These are phyloP conservation scores for Rafetus swinhoei DNA, from an alignment of 2,113 vertebrate species.

Conservation along the genomic window DNA sequence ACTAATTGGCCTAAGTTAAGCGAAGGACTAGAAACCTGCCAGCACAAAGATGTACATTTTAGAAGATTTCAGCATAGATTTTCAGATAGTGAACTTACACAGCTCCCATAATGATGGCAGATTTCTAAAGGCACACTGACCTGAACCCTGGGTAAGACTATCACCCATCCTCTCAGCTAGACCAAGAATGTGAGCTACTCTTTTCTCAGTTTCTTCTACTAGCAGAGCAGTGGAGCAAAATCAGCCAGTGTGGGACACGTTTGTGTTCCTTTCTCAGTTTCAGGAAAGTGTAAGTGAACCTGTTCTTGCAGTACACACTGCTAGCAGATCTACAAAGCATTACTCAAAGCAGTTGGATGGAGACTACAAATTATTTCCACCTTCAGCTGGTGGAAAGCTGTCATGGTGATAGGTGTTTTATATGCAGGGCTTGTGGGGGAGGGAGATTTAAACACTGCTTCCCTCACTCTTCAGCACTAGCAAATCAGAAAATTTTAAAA, in stretches of 20 bases:
- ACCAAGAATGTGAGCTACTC: background rate
- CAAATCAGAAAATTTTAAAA: background rate
- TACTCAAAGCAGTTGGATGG: background rate
- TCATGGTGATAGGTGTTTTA: background rate
- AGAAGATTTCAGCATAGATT: background rate
- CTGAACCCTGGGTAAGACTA: accelerated
- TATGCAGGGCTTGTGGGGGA: background rate
- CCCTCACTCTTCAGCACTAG: background rate
- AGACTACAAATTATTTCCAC: background rate
- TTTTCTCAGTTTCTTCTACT: background rate
- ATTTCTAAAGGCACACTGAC: background rate
- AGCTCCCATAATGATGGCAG: background rate
- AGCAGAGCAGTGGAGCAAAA: background rate
- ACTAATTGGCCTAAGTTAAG: background rate
- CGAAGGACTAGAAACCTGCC: background rate
- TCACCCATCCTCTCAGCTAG: accelerated
- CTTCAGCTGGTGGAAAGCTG: background rate
- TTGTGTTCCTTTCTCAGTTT: accelerated
- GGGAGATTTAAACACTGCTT: background rate
- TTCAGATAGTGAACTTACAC: background rate
- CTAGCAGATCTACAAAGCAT: background rate
- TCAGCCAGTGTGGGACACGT: background rate
- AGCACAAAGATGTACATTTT: background rate
- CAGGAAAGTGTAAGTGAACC: background rate
- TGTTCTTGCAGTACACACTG: background rate